Evolutionary conservation across 2,888 invertebrate species (phyloP).

Genomic region (Tetanocera ferruginea): DNA sequence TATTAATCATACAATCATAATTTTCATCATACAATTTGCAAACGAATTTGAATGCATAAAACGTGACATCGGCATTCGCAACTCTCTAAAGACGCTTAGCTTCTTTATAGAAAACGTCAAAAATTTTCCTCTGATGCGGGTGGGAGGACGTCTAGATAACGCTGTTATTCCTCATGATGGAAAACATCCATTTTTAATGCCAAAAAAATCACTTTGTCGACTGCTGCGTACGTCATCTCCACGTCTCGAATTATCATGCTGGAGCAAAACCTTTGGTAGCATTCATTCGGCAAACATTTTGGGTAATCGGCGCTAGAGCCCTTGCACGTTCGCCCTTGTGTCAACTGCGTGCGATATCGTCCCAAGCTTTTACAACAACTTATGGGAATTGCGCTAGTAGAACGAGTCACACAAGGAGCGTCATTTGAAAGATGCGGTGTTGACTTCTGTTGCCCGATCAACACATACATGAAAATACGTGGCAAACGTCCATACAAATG

Average conservation of each 20-base stretch:
- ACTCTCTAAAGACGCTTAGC: conserved; percentile 4
- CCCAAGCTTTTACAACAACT: conserved; percentile 14
- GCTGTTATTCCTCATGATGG: conserved; percentile 22
- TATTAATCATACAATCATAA: conserved; percentile 26
- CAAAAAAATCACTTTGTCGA: background rate
- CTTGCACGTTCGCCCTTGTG: conserved; percentile 15
- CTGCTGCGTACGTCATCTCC: conserved; percentile 20
- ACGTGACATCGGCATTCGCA: background rate
- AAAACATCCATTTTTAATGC: conserved; percentile 27
- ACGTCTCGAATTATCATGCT: conserved; percentile 34
- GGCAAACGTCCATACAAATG: conserved; percentile 27
- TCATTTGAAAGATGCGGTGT: conserved; percentile 33
- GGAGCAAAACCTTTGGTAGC: conserved; percentile 38
- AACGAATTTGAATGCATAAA: conserved; percentile 3
- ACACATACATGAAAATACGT: conserved; percentile 32
- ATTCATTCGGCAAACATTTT: conserved; percentile 33
- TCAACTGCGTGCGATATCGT: conserved; percentile 9
- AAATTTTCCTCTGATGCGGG: background rate
- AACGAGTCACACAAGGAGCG: conserved; percentile 14
- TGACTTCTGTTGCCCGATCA: conserved; percentile 29
- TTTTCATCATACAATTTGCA: conserved; percentile 28
- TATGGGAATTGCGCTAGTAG: conserved; percentile 25
- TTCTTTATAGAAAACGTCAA: conserved; percentile 6
- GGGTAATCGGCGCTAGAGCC: conserved; percentile 33
- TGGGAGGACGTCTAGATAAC: background rate